Evolutionary conservation across 2,113 vertebrate species (phyloP).

Genomic region (Myotis brandtii): DNA sequence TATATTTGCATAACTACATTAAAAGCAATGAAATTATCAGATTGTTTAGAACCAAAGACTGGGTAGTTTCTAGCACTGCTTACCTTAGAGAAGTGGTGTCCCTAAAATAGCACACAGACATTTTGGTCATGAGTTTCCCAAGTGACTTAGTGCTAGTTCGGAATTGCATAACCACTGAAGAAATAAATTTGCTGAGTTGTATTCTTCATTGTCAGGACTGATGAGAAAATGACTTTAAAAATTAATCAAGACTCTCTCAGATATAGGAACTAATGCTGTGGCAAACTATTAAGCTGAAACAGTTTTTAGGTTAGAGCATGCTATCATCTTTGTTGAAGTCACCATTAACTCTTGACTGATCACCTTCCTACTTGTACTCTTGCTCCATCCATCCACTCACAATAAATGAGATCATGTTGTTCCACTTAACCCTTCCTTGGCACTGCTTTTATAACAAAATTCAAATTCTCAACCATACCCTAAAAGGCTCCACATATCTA

Average conservation of each 20-base stretch:
- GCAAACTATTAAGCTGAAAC: neutral
- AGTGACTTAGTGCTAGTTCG: neutral
- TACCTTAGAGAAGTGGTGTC: neutral
- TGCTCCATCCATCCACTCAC: neutral
- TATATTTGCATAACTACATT: neutral
- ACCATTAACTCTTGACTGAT: neutral
- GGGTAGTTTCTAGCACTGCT: neutral
- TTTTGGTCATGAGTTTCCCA: neutral
- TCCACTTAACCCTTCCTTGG: neutral
- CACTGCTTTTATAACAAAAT: slow-evolving; percentile 39
- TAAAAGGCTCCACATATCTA: neutral
- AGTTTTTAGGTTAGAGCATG: neutral
- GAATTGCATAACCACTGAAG: neutral
- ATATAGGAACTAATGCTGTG: neutral
- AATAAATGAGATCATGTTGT: neutral
- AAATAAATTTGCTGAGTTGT: neutral
- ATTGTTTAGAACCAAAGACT: slow-evolving; percentile 2
- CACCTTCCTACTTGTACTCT: neutral
- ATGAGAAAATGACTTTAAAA: slow-evolving; percentile 20
- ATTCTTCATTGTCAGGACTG: neutral
- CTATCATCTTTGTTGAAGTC: neutral
- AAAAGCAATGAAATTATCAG: neutral
- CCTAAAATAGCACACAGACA: neutral
- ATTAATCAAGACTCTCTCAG: neutral
- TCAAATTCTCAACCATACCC: neutral